Conservation (phyloP, 2,797 vertebrate genomes). For the Dryobates pubescens region DNA sequence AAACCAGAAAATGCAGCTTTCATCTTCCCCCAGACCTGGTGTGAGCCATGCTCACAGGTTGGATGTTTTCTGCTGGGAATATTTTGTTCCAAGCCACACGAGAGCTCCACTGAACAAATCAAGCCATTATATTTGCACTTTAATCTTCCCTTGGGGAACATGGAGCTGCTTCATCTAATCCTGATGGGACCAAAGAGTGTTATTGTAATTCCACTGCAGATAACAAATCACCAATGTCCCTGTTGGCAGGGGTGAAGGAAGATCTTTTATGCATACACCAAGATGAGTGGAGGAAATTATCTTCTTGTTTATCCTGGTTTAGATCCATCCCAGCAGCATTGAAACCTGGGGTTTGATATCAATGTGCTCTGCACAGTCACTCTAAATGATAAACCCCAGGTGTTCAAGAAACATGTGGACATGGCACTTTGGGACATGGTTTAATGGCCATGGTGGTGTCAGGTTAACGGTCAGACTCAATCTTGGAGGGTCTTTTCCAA, state of each 20-base stretch:
- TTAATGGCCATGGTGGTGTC: no score
- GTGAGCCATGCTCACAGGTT: neutral
- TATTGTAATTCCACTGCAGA: neutral
- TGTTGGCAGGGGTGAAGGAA: neutral
- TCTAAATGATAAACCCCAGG: neutral
- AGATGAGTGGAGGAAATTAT: neutral
- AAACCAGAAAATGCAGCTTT: neutral
- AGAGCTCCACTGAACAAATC: conserved; percentile 14
- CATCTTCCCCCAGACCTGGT: neutral
- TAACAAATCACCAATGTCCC: conserved; percentile 2
- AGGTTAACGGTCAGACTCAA: no score
- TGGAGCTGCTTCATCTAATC: neutral
- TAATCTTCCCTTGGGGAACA: conserved; percentile 51
- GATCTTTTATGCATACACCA: neutral
- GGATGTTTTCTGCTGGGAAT: neutral
- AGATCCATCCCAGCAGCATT: neutral
- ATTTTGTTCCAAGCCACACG: conserved; percentile 18
- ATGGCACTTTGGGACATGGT: no score
- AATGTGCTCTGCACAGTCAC: neutral
- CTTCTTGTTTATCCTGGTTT: neutral
- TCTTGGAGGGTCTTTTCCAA: no score
- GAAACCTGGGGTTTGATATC: neutral
- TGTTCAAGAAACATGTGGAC: neutral
- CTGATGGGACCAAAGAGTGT: neutral
- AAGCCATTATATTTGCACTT: neutral